These are phyloP conservation scores for Nestor notabilis DNA, from an alignment of 2,113 vertebrate species.

Conservation along the genomic window DNA sequence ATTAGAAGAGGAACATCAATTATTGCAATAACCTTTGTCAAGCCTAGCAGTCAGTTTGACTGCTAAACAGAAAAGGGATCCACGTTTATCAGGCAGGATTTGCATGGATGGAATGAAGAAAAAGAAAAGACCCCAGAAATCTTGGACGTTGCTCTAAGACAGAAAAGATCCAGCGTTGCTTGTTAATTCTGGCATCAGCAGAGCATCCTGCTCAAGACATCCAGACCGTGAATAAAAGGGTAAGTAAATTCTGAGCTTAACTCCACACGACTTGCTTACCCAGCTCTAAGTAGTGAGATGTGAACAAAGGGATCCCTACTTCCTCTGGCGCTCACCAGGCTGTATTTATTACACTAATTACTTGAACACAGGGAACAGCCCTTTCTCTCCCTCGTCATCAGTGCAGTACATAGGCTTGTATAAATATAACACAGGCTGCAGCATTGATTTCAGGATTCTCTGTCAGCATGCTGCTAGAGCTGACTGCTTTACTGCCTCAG, in stretches of 20 bases:
- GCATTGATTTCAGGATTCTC: slow-evolving; percentile 13
- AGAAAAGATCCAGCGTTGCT: not conserved
- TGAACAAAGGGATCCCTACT: slow-evolving; percentile 24
- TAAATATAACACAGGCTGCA: not conserved
- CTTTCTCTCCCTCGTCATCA: not conserved
- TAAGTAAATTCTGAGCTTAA: not conserved
- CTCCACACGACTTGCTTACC: not conserved
- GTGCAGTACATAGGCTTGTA: not conserved
- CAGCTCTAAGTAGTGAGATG: not conserved
- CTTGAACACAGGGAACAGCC: slow-evolving; percentile 13
- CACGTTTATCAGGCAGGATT: not conserved
- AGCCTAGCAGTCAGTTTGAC: slow-evolving; percentile 42
- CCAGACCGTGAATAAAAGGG: not conserved
- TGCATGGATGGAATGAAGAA: not conserved
- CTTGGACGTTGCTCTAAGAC: not conserved
- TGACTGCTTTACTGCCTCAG: not conserved
- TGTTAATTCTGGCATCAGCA: not conserved
- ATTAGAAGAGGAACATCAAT: slow-evolving; percentile 43
- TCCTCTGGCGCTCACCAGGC: not conserved
- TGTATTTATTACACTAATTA: slow-evolving; percentile 48
- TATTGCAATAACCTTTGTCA: slow-evolving; percentile 51
- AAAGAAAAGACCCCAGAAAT: not conserved
- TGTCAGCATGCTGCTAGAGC: not conserved
- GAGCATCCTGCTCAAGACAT: not conserved
- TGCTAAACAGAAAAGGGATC: slow-evolving; percentile 5